These are phyloP conservation scores for Phoxinus dragarum DNA, from an alignment of 2,797 vertebrate genomes.

Conservation along the genomic window DNA sequence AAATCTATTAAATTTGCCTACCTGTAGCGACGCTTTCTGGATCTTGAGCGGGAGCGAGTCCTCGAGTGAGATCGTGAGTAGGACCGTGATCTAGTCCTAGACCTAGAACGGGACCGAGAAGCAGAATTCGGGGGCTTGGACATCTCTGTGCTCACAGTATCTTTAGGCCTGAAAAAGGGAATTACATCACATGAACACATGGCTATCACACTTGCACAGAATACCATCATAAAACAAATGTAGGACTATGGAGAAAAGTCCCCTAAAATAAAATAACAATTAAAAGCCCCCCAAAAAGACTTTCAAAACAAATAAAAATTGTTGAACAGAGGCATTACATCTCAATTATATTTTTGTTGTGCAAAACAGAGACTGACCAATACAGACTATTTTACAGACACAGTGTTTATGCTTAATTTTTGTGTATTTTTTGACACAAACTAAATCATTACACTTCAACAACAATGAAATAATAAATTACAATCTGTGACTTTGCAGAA, in stretches of 20 bases:
- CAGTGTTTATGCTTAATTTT: too few relatives aligned
- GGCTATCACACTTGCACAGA: neutral
- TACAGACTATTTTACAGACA: too few relatives aligned
- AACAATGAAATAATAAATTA: neutral
- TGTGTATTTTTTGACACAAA: too few relatives aligned
- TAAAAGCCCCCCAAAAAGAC: neutral
- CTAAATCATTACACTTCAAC: neutral
- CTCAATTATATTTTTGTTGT: neutral
- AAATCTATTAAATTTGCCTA: constrained; percentile 63
- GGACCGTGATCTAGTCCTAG: constrained; percentile 88
- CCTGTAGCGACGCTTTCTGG: constrained; percentile 95
- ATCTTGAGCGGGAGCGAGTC: constrained; percentile 91
- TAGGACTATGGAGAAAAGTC: neutral
- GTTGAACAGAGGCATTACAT: neutral
- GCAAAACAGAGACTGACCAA: too few relatives aligned
- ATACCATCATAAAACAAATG: neutral
- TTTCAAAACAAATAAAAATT: neutral
- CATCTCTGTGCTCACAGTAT: constrained; percentile 79
- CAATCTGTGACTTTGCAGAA: neutral
- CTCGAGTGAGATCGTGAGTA: constrained; percentile 92
- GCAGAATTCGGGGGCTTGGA: constrained; percentile 94
- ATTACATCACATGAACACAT: neutral
- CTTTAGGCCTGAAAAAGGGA: constrained; percentile 41
- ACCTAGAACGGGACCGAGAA: constrained; percentile 88
- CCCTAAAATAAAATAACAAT: neutral